Conservation (phyloP, 2,797 vertebrate species). For the Pipistrellus pygmaeus region DNA sequence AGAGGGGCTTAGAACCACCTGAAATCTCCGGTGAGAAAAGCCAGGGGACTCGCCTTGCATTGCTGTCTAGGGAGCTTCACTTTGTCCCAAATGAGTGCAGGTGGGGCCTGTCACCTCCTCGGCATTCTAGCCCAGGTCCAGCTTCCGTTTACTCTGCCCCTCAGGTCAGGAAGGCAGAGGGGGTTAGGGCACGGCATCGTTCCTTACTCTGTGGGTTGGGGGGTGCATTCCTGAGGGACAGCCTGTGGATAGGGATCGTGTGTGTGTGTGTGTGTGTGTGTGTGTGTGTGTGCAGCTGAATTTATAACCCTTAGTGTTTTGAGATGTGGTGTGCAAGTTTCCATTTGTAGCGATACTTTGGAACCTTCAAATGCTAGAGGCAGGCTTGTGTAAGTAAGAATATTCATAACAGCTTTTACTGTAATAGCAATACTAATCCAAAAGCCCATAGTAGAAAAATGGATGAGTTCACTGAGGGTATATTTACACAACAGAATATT, state of each 20-base stretch:
- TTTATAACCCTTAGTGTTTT: not conserved
- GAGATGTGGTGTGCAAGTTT: not conserved
- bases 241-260: not conserved
- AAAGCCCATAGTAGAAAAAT: not conserved
- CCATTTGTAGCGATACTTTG: not conserved
- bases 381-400: not conserved
- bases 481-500: not conserved
- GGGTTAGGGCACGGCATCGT: fast-evolving
- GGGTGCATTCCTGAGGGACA: not conserved
- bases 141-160: not conserved
- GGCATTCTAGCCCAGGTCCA: not conserved
- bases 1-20: not conserved
- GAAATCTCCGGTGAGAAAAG: not conserved
- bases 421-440: not conserved
- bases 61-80: not conserved
- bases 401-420: not conserved
- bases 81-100: not conserved
- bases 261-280: not conserved
- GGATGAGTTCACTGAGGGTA: not conserved
- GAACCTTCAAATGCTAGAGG: not conserved
- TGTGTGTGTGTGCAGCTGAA: not conserved
- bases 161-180: not conserved
- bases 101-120: not conserved
- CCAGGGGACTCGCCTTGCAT: not conserved
- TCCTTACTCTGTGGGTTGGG: not conserved